phyloP scores from a whole-genome alignment of 2,888 invertebrate species.

The Gastrophysa polygoni region DNA sequence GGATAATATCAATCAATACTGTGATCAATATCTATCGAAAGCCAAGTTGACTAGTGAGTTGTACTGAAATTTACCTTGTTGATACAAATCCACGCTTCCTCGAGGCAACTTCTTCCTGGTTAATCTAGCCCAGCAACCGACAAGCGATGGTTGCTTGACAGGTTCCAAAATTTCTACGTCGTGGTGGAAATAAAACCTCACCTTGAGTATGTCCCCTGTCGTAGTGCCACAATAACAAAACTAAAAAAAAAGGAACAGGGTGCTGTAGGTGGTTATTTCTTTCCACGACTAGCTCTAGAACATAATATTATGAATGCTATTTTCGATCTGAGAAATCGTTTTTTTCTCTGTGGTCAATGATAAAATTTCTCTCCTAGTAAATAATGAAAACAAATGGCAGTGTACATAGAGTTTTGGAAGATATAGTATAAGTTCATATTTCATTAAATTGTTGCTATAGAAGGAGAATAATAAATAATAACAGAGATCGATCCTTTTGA shows the following conservation, averaged over 20 bases:
- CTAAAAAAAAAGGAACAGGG: constrained; percentile 4
- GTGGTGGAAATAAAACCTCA: constrained; percentile 66
- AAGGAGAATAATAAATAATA: no score
- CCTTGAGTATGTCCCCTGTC: constrained; percentile 75
- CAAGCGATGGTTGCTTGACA: constrained; percentile 63
- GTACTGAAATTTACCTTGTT: constrained; percentile 63
- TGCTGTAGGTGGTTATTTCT: constrained; percentile 19
- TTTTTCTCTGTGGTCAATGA: no score
- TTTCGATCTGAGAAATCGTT: no score
- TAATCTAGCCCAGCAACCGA: constrained; percentile 66
- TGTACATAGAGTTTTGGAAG: no score
- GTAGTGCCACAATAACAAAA: constrained; percentile 83
- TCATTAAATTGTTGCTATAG: no score
- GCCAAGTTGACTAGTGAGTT: background rate
- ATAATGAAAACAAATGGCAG: no score
- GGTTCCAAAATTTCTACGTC: constrained; percentile 63
- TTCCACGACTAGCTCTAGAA: background rate
- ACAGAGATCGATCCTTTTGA: no score
- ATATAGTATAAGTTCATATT: no score
- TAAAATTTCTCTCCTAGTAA: no score
- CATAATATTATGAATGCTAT: no score
- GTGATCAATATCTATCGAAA: no score
- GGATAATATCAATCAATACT: no score
- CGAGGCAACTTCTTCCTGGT: constrained; percentile 60
- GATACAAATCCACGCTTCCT: constrained; percentile 66